phyloP scores from a whole-genome alignment of 2,113 vertebrate genomes.

The Anhinga rufa region DNA sequence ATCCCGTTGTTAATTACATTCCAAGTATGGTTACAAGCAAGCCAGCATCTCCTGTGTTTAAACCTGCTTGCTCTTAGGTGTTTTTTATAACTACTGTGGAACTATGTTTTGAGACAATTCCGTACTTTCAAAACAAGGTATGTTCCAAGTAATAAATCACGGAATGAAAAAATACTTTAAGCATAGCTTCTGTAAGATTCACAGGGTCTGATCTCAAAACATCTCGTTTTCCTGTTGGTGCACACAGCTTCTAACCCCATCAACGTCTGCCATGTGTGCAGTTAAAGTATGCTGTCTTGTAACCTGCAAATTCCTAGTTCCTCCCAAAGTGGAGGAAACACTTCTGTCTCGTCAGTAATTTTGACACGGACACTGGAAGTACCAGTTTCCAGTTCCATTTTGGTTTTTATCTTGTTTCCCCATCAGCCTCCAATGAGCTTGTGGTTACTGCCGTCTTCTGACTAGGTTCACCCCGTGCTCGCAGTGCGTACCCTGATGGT shows the following conservation, averaged over 20 bases:
- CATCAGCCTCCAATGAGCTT: neutral
- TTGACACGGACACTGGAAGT: neutral
- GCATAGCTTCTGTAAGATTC: neutral
- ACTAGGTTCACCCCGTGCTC: rapidly evolving
- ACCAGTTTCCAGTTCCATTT: neutral
- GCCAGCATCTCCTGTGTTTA: neutral
- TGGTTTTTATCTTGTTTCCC: neutral
- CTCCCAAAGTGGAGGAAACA: neutral
- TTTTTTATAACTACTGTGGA: rapidly evolving
- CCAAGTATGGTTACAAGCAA: rapidly evolving
- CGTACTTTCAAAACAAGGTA: rapidly evolving
- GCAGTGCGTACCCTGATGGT: rapidly evolving
- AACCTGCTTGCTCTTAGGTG: no score
- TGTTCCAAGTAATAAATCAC: neutral
- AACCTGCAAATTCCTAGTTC: rapidly evolving
- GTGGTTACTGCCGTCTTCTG: neutral
- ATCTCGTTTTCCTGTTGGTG: neutral
- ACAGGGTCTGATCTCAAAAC: neutral
- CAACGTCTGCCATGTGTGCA: rapidly evolving
- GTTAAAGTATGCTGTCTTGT: neutral
- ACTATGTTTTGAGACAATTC: neutral
- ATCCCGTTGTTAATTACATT: rapidly evolving
- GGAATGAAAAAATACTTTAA: neutral
- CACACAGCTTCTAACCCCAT: neutral
- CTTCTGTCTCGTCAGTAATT: neutral